Evolutionary conservation across 1,140 invertebrate species (phyloP).

Genomic region (Dreissena polymorpha): DNA sequence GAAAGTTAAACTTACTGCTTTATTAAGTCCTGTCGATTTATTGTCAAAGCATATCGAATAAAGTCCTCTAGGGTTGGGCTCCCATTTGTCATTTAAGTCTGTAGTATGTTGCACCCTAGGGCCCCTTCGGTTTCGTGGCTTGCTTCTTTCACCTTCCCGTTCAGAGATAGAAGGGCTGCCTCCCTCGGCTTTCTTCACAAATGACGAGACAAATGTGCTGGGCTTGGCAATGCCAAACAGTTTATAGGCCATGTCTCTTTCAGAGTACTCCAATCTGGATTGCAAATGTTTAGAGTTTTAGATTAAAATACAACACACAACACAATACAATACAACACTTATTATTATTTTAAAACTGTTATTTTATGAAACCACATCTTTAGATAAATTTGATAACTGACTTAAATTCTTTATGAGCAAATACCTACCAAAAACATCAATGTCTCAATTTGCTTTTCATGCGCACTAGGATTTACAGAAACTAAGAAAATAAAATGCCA

Average conservation of each 20-base stretch:
- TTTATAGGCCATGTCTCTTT: constrained; percentile 38
- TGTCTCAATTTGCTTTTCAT: no score
- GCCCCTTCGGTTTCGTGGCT: background rate
- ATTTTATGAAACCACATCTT: no score
- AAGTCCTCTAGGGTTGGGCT: constrained; percentile 35
- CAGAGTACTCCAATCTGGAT: constrained; percentile 41
- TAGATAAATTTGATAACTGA: no score
- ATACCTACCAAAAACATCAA: no score
- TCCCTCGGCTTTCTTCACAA: constrained; percentile 45
- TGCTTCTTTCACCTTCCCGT: background rate
- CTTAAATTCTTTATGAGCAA: no score
- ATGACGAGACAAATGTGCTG: constrained; percentile 49
- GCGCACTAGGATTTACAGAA: no score
- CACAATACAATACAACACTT: no score
- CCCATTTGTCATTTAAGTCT: constrained; percentile 39
- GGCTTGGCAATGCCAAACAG: constrained; percentile 47
- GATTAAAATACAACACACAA: no score
- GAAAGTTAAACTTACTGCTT: no score
- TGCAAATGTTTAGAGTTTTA: background rate
- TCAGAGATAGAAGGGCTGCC: background rate
- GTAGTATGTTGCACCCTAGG: background rate
- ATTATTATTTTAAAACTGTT: no score
- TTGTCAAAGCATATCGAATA: constrained; percentile 7
- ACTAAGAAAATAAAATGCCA: no score
- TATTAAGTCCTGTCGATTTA: no score